Evolutionary conservation across 2,113 vertebrate genomes (phyloP).

Genomic region (Nibea albiflora): DNA sequence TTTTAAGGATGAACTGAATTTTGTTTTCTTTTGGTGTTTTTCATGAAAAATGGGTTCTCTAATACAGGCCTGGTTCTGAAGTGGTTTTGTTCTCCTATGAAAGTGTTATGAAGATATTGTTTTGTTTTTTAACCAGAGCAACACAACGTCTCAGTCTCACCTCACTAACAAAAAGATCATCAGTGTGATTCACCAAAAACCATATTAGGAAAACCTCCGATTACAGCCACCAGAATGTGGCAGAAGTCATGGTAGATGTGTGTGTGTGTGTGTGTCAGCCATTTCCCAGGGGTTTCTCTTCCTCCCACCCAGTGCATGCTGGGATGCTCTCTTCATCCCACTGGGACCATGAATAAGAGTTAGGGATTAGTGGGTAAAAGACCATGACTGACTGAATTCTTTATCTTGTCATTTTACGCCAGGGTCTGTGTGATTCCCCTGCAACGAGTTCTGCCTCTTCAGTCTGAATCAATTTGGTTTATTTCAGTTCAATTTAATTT

Average conservation of each 20-base stretch:
- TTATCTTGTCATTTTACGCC: constrained; percentile 25
- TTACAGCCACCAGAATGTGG: not conserved
- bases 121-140: not conserved
- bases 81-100: not conserved
- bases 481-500: constrained; percentile 68
- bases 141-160: not conserved
- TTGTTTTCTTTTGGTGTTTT: not conserved
- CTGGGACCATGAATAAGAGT: constrained; percentile 37
- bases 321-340: constrained; percentile 18
- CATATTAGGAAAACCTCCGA: not conserved
- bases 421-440: constrained; percentile 13
- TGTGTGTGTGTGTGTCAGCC: constrained; percentile 2
- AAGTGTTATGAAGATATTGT: not conserved
- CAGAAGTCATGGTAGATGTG: not conserved
- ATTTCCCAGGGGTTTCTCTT: not conserved
- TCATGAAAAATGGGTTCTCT: not conserved
- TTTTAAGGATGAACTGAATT: not conserved
- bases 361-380: constrained; percentile 23
- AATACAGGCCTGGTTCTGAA: not conserved
- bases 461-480: constrained; percentile 56
- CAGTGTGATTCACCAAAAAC: not conserved
- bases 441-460: constrained; percentile 37
- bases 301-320: constrained; percentile 17
- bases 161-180: not conserved
- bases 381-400: constrained; percentile 41